Percentiles rank a stretch among this genome's conserved stretches.
Evolutionary conservation across 2,797 vertebrate genomes (phyloP).

Genomic region (Chloroceryle inda): DNA sequence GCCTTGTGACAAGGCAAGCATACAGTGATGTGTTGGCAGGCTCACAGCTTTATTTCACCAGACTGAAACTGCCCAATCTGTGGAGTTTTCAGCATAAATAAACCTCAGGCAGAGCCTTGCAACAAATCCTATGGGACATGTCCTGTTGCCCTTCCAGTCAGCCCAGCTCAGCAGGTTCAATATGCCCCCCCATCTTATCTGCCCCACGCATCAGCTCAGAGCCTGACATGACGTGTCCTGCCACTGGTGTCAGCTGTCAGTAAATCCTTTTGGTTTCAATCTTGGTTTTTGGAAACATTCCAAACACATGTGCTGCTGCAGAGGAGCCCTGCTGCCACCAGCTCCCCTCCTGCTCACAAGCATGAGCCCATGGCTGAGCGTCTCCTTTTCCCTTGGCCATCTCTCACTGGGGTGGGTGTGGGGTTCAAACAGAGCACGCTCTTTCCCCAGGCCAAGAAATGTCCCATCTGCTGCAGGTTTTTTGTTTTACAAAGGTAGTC

Average conservation of each 20-base stretch:
- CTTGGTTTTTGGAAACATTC: accelerated
- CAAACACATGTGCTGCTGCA: neutral
- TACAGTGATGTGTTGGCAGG: accelerated
- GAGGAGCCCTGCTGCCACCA: neutral
- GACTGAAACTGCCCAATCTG: neutral
- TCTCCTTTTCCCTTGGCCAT: neutral
- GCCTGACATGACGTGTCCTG: neutral
- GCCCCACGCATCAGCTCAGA: accelerated
- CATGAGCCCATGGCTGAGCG: accelerated
- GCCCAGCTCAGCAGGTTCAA: neutral
- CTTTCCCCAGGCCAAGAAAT: neutral
- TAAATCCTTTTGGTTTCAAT: neutral
- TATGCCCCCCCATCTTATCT: neutral
- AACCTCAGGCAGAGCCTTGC: neutral
- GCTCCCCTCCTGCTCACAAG: neutral
- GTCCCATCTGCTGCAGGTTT: neutral
- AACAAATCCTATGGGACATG: accelerated
- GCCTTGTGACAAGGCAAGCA: accelerated
- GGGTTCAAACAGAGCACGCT: neutral
- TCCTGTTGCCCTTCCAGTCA: neutral
- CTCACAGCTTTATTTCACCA: neutral
- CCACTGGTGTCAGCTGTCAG: accelerated
- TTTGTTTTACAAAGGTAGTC: neutral
- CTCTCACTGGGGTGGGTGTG: accelerated
- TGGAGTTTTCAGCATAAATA: neutral